Evolutionary conservation across 2,888 invertebrate species (phyloP).

Genomic region (Caenorhabditis virilis): DNA sequence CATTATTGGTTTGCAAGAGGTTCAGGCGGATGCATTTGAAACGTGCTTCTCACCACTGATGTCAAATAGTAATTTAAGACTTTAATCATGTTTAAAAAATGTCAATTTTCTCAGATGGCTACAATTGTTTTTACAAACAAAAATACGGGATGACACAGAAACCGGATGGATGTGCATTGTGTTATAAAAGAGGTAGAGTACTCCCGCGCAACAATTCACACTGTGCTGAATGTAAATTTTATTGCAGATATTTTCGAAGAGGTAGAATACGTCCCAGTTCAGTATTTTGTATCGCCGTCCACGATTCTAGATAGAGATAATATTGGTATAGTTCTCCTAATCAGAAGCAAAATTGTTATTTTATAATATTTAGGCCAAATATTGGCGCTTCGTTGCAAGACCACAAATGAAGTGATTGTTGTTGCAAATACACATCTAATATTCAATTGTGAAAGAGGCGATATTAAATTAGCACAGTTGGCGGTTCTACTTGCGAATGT

Average conservation of each 20-base stretch:
- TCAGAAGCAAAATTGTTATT: neutral
- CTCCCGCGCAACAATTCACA: slow-evolving; percentile 45
- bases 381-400: slow-evolving; percentile 32
- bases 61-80: slow-evolving; percentile 18
- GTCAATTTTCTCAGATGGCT: slow-evolving; percentile 30
- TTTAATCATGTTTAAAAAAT: neutral
- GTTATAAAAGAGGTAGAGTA: slow-evolving; percentile 74
- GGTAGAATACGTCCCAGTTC: slow-evolving; percentile 77
- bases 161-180: slow-evolving; percentile 88
- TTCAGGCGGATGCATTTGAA: slow-evolving; percentile 34
- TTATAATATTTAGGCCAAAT: slow-evolving; percentile 47
- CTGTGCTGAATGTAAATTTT: neutral
- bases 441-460: slow-evolving; percentile 86
- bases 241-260: slow-evolving; percentile 74
- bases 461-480: slow-evolving; percentile 86
- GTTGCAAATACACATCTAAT: slow-evolving; percentile 92
- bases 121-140: slow-evolving; percentile 36
- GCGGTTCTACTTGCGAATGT: slow-evolving; percentile 84
- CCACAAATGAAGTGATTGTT: slow-evolving; percentile 72
- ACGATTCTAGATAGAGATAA: slow-evolving; percentile 46
- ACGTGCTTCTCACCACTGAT: slow-evolving; percentile 32
- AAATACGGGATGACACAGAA: slow-evolving; percentile 72
- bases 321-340: slow-evolving; percentile 37
- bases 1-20: slow-evolving; percentile 65
- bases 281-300: slow-evolving; percentile 73